These are phyloP conservation scores for Cladorhizidae sp. DNA, from an alignment of 37 sponge, comb jelly and placozoan species.

Conservation along the genomic window DNA sequence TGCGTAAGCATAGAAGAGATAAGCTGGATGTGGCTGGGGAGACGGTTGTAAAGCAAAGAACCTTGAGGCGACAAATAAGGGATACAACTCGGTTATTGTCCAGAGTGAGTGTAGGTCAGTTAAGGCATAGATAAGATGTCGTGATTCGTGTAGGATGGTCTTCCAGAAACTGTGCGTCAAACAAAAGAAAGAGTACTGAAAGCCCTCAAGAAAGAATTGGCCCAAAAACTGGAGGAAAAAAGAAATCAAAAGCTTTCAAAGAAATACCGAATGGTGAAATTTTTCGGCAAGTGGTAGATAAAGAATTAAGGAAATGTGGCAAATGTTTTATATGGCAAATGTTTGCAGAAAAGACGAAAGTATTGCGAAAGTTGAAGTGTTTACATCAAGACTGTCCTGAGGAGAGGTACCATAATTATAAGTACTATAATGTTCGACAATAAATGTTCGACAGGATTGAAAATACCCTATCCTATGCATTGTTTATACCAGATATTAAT, in stretches of 20 bases:
- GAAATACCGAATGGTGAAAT: constrained; percentile 54
- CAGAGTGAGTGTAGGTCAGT: constrained; percentile 11
- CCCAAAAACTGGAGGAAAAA: not conserved
- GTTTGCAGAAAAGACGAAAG: constrained; percentile 8
- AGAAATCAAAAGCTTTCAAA: constrained; percentile 24
- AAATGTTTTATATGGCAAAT: not conserved
- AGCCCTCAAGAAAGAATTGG: constrained; percentile 5
- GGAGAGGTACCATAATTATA: not conserved
- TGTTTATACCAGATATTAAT: not conserved
- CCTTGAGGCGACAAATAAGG: constrained; percentile 23
- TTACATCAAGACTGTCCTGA: not conserved
- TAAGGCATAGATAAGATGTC: not conserved
- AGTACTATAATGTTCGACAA: too few relatives aligned
- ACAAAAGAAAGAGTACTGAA: constrained; percentile 40
- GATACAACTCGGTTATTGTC: constrained; percentile 32
- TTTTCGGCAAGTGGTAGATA: constrained; percentile 36
- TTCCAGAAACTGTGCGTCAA: constrained; percentile 50
- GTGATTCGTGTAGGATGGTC: constrained; percentile 19
- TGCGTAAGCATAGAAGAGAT: too few relatives aligned
- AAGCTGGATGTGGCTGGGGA: not conserved
- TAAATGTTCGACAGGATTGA: too few relatives aligned
- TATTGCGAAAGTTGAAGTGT: constrained; percentile 1
- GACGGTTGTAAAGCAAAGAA: not conserved
- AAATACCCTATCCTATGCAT: too few relatives aligned
- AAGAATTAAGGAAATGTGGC: not conserved